Evolutionary conservation across 2,888 invertebrate species (phyloP), one percentile per base, ranked within the genome.

Genomic region (Cabera pusaria): DNA sequence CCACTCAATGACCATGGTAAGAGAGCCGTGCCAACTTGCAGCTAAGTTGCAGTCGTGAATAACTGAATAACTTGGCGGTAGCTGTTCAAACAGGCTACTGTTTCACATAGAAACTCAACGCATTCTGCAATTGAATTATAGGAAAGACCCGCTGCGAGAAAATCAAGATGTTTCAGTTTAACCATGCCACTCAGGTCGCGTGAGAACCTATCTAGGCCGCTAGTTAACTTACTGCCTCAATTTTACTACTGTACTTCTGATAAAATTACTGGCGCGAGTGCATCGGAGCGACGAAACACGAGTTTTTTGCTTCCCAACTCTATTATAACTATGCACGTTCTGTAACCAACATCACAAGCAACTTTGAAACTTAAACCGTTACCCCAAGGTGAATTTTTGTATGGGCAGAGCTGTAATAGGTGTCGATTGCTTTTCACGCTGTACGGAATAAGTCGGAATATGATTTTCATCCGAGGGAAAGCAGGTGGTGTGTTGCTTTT

Each of bases 401-500:
- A 26, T 44, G 46, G 4, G 24, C 27, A 37, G 21, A 21, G 16
- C 20, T 14, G 28, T 31, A 34, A 40, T 47, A 48, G 53, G 64
- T 63, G 67, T 67, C 64, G 65, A 73, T 73, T 65, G 68, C 68
- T 71, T 72, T 79, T 72, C 66, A 70, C 69, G 61, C 57, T 57
- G 59, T 58, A 55, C 57, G 59, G 69, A 71, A 72, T 75, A 74
- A 73, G 72, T 79, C 58, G 57, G 68, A 71, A 72, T 76, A 74
- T 73, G 72, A 79, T 80, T 50, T 77, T 76, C 63, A 73, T 73
- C 62, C 54, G 55, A 63, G 72, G 69, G 77, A 81, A 78, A 79
- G 74, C 72, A 42, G 60, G 61, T 60, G 61, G 56, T 49, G 47
- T 66, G 64, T 66, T 64, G 62, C 67, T 67, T 59, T 65, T 58